Evolutionary conservation across 2,797 vertebrate genomes (phyloP).

Genomic region (Balearica regulorum): DNA sequence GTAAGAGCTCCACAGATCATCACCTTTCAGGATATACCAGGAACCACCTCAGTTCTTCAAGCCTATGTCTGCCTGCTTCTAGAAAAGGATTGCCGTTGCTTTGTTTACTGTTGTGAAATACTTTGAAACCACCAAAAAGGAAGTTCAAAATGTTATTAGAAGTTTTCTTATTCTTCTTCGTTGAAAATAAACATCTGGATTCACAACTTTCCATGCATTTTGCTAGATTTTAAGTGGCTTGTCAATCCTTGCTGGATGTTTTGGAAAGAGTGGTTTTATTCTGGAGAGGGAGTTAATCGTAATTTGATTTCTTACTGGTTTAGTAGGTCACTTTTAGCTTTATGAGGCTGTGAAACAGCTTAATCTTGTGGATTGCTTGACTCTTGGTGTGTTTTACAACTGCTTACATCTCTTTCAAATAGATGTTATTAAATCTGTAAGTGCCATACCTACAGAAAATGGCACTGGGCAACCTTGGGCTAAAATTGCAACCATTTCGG

Average conservation of each 20-base stretch:
- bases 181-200: accelerated
- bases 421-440: slow-evolving; percentile 80
- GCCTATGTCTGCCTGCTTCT: background rate
- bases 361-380: background rate
- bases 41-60: background rate
- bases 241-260: too few relatives aligned
- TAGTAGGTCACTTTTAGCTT: background rate
- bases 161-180: background rate
- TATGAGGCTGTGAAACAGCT: background rate
- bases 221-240: background rate
- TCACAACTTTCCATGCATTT: accelerated
- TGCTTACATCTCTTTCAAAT: background rate
- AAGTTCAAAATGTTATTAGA: background rate
- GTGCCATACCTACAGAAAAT: slow-evolving; percentile 59
- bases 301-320: background rate
- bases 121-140: background rate
- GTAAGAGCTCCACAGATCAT: background rate
- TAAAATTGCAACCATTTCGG: slow-evolving; percentile 71
- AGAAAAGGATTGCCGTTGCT: background rate
- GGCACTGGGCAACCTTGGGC: slow-evolving; percentile 51
- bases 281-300: background rate
- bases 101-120: background rate
- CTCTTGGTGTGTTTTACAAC: background rate
- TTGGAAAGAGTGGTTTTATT: background rate
- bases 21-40: accelerated